Evolutionary conservation across 2,888 invertebrate species (phyloP), one percentile per base, ranked within the genome.

Genomic region (Chamaedrilus cognettii): DNA sequence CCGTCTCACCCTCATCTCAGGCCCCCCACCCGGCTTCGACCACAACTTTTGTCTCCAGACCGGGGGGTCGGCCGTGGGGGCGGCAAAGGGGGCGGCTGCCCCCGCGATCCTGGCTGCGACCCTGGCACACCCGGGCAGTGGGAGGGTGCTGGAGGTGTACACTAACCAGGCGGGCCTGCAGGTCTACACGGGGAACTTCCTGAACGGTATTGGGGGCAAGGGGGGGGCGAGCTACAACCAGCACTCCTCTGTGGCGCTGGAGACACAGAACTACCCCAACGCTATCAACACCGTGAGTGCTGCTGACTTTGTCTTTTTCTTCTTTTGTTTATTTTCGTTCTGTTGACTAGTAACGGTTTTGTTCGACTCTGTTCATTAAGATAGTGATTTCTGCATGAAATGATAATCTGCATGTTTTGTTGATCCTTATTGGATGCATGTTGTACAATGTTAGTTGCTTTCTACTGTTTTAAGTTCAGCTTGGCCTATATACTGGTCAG

Each of bases 211-310:
- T 34, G 70, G 79, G 7, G 95, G 94, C 0, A 94, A 94, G 82
- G 85, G 85, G 4, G 89, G 90, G 0, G 87, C 88, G 0, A 77
- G 79, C 19, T 95, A 95, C 79, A 87, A 86, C 65, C 89, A 89
- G 72, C 92, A 93, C 76, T 90, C 90, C 0, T 91, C 91, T 1
- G 89, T 96, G 78, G 94, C 94, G 79, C 85, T 96, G 63, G 94
- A 96, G 86, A 92, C 96, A 0, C 96, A 96, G 84, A 92, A 93
- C 80, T 96, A 90, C 85, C 96, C 96, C 0, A 92, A 97, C 84
- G 92, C 94, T 15, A 86, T 92, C 0, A 93, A 95, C 84, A 73
- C 79, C 60, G 80, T 80, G 65, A 64, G 56, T 64, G 30, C 7
- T 15, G 42, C 42, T 15, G 11, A 42, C n/a, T n/a, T n/a, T n/a